Conservation (phyloP, 2,797 vertebrate genomes). For the Antrozous pallidus region DNA sequence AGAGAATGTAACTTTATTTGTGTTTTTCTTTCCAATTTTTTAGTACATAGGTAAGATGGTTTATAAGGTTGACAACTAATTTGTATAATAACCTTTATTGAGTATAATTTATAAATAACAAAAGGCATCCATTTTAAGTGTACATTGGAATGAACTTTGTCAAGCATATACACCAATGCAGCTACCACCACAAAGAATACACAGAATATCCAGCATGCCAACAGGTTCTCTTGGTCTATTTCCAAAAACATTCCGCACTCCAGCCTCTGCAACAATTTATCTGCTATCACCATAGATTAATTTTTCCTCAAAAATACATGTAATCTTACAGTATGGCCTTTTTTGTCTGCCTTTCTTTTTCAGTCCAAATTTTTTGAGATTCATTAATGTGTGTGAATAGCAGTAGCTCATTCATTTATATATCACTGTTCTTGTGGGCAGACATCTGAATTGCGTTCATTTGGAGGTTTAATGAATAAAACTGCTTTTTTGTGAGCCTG, state of each 20-base stretch:
- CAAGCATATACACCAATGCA: background rate
- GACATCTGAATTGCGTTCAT: background rate
- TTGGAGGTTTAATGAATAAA: background rate
- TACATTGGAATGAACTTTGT: background rate
- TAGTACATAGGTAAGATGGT: background rate
- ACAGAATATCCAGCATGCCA: background rate
- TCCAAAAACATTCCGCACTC: background rate
- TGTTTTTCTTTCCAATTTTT: background rate
- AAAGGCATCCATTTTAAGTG: background rate
- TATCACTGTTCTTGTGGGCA: background rate
- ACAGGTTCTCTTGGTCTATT: background rate
- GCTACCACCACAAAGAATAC: background rate
- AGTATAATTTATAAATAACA: background rate
- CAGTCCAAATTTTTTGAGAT: background rate
- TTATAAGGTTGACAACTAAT: background rate
- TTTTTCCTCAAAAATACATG: slow-evolving; percentile 6
- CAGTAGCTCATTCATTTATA: background rate
- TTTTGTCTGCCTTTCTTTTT: background rate
- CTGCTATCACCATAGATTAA: slow-evolving; percentile 62
- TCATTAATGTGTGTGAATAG: background rate
- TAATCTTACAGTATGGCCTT: background rate
- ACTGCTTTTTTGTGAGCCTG: background rate
- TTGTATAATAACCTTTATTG: background rate
- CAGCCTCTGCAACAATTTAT: background rate
- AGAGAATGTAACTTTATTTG: background rate